Evolutionary conservation across 1,140 invertebrate genomes (phyloP).

Genomic region (Tetramorium parvispinum): DNA sequence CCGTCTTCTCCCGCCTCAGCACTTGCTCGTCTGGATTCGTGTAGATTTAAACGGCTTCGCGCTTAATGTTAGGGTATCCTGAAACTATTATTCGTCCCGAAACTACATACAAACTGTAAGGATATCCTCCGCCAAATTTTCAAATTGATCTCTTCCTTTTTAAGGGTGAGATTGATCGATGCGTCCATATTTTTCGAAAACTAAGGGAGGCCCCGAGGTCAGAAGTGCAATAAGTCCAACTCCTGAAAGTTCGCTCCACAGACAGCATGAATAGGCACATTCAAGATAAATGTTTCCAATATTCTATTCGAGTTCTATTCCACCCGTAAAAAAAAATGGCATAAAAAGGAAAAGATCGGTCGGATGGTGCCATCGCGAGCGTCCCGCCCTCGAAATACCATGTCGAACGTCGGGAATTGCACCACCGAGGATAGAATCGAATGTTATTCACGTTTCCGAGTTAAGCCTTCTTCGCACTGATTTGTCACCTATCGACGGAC

Average conservation of each 20-base stretch:
- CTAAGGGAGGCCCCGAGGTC: not conserved
- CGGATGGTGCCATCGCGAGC: not conserved
- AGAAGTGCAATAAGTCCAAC: constrained; percentile 12
- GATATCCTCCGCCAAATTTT: not conserved
- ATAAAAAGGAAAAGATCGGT: not conserved
- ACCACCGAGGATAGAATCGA: constrained; percentile 7
- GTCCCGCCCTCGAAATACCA: constrained; percentile 19
- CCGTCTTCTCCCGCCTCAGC: not conserved
- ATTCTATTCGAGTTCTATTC: not conserved
- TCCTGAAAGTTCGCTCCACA: not conserved
- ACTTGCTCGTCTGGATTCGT: not conserved
- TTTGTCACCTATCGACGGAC: constrained; percentile 39
- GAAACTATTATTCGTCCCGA: not conserved
- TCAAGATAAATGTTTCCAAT: constrained; percentile 20
- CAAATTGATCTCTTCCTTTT: not conserved
- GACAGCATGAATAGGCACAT: constrained; percentile 9
- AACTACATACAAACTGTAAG: not conserved
- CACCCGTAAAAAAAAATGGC: not conserved
- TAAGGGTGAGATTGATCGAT: not conserved
- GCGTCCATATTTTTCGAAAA: constrained; percentile 6
- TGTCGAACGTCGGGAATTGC: constrained; percentile 1
- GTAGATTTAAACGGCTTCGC: constrained; percentile 24
- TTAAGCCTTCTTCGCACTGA: constrained; percentile 39
- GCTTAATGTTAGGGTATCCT: not conserved
- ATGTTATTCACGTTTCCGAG: constrained; percentile 31